phyloP scores from a whole-genome alignment of 2,797 vertebrate species.

The Tinamus major region DNA sequence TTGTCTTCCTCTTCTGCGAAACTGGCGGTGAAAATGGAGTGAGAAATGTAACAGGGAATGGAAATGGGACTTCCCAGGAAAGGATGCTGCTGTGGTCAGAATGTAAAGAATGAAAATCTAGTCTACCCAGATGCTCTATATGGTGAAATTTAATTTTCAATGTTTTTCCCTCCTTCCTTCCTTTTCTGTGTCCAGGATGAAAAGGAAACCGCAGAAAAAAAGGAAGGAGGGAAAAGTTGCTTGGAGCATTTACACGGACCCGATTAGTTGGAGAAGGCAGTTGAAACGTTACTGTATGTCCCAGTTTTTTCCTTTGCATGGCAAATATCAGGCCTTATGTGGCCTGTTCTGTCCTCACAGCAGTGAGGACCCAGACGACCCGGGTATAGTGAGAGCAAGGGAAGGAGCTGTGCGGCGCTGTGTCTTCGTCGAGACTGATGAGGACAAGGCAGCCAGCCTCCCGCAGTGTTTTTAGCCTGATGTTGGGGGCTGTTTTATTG shows the following conservation, averaged over 20 bases:
- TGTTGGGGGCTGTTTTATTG: conserved; percentile 47
- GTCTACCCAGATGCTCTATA: no score
- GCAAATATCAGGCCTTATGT: not conserved
- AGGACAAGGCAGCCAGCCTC: conserved; percentile 16
- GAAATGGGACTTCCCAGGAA: not conserved
- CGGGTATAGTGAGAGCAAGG: not conserved
- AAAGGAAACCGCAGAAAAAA: not conserved
- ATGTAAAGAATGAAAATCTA: not conserved
- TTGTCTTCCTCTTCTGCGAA: not conserved
- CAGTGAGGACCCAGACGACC: not conserved
- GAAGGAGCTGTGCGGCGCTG: not conserved
- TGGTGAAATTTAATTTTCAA: no score
- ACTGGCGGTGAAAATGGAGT: not conserved
- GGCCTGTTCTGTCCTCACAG: not conserved
- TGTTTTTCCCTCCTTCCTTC: no score
- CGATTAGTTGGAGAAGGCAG: not conserved
- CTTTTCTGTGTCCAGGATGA: not conserved
- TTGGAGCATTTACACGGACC: not conserved
- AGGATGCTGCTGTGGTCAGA: not conserved
- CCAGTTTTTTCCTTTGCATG: not conserved
- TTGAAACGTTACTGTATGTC: not conserved
- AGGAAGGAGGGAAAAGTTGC: not conserved
- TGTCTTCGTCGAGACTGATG: not conserved
- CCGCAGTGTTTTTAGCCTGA: not conserved
- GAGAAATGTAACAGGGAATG: not conserved